A percentile compares a stretch with the other conserved stretches of the same genome.
These are phyloP conservation scores for Colletes gigas DNA, from an alignment of 1,140 invertebrate genomes.

Conservation along the genomic window DNA sequence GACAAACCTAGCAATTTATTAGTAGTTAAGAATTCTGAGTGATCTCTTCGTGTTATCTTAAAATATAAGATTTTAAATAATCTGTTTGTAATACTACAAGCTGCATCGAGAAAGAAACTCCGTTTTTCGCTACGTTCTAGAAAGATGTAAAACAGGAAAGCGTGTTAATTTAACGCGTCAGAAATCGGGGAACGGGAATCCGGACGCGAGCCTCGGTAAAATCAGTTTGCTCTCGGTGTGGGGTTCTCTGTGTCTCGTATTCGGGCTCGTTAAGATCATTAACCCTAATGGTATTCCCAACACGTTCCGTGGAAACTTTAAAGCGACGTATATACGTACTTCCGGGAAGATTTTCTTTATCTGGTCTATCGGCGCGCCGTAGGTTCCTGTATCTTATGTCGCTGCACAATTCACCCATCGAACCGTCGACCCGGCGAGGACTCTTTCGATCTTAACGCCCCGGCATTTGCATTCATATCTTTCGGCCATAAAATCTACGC, in stretches of 20 bases:
- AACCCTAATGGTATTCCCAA: conserved; percentile 59
- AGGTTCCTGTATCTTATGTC: conserved; percentile 1
- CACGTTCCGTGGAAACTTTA: conserved; percentile 46
- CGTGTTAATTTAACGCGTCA: background rate
- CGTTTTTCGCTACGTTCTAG: too few relatives aligned
- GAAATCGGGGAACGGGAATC: conserved; percentile 1
- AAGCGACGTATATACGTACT: conserved; percentile 28
- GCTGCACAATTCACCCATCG: conserved; percentile 16
- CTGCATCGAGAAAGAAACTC: too few relatives aligned
- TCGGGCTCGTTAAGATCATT: conserved; percentile 57
- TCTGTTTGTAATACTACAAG: too few relatives aligned
- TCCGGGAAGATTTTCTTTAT: conserved; percentile 55
- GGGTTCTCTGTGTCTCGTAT: conserved; percentile 49
- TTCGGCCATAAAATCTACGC: conserved; percentile 58
- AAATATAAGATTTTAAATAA: too few relatives aligned
- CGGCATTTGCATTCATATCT: conserved; percentile 63
- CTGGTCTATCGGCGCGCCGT: conserved; percentile 4
- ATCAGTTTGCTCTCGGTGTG: conserved; percentile 29
- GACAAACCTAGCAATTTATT: too few relatives aligned
- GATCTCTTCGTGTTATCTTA: too few relatives aligned
- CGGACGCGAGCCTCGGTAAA: conserved; percentile 10
- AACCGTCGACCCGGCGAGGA: background rate
- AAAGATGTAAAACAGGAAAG: background rate
- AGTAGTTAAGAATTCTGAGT: too few relatives aligned
- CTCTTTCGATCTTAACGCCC: conserved; percentile 49